Evolutionary conservation across 2,113 vertebrate species (phyloP).

Genomic region (Zosterops lateralis): DNA sequence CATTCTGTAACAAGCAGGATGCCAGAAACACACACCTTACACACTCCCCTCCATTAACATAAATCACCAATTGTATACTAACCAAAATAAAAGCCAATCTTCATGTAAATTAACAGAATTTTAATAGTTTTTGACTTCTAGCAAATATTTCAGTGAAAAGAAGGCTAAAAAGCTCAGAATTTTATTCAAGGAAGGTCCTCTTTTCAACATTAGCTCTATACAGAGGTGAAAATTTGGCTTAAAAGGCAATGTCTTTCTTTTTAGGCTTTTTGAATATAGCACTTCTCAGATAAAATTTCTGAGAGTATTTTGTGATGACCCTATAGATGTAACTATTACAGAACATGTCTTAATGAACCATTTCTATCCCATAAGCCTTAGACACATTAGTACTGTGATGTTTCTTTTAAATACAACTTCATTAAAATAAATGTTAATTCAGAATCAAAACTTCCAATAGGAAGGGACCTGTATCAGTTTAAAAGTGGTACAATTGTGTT

Average conservation of each 20-base stretch:
- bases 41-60: background rate
- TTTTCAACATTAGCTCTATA: background rate
- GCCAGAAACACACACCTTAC: background rate
- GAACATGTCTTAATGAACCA: background rate
- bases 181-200: background rate
- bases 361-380: background rate
- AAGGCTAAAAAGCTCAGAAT: background rate
- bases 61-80: background rate
- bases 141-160: constrained; percentile 1
- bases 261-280: background rate
- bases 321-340: background rate
- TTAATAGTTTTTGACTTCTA: background rate
- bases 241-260: background rate
- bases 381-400: background rate
- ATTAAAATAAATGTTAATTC: background rate
- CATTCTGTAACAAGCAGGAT: background rate
- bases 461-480: background rate
- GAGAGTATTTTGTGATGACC: background rate
- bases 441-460: background rate
- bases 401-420: background rate
- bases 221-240: background rate
- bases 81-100: background rate
- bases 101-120: background rate
- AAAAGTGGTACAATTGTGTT: background rate
- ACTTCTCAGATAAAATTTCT: background rate